Evolutionary conservation across 2,113 vertebrate species (phyloP).

Genomic region (Eurystomus gularis): DNA sequence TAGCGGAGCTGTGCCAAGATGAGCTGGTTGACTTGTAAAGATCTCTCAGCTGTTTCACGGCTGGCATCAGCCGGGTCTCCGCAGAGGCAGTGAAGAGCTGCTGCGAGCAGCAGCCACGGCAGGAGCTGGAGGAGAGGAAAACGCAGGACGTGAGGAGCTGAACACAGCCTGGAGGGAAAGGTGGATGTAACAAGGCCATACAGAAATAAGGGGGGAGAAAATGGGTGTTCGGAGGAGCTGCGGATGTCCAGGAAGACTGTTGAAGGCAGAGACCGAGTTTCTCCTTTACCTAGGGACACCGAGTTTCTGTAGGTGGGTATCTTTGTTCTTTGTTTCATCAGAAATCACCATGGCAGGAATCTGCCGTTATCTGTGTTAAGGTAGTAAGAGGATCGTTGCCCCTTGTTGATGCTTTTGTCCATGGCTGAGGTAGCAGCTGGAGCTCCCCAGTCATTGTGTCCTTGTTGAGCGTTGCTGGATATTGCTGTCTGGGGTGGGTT

Average conservation of each 20-base stretch:
- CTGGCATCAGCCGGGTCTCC: fast-evolving
- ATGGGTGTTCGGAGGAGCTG: background rate
- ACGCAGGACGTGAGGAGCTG: background rate
- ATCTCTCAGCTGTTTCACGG: background rate
- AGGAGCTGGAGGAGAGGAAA: background rate
- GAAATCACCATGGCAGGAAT: background rate
- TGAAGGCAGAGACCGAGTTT: background rate
- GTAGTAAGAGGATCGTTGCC: background rate
- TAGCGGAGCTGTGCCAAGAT: background rate
- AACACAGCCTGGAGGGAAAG: background rate
- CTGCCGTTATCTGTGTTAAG: background rate
- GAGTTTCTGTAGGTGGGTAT: background rate
- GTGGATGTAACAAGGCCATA: background rate
- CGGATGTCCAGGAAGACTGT: background rate
- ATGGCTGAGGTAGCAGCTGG: background rate
- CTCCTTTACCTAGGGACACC: background rate
- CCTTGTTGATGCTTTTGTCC: background rate
- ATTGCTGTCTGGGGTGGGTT: fast-evolving
- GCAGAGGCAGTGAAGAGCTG: background rate
- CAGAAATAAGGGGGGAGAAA: background rate
- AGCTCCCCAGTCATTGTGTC: fast-evolving
- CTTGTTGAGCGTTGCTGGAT: background rate
- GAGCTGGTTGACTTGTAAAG: background rate
- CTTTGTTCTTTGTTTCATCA: background rate
- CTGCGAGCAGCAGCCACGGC: background rate